A percentile compares a stretch with the other conserved stretches of the same genome.
Conservation (phyloP, 1,140 invertebrate species). For the Elysia chlorotica region DNA sequence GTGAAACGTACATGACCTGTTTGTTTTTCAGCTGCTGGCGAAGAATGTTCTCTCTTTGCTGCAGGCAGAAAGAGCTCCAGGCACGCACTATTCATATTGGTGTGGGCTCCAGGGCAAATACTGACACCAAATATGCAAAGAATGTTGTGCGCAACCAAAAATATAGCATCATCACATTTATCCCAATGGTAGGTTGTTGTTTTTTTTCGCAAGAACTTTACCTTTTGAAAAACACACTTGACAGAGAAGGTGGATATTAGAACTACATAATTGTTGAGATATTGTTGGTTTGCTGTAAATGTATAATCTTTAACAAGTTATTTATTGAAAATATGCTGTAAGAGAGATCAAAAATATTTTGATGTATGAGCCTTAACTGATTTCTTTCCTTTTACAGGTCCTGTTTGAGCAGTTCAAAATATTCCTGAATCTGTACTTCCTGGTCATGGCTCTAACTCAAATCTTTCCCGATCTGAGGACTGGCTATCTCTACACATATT, state of each 20-base stretch:
- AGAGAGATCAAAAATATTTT: too few relatives aligned
- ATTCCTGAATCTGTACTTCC: slow-evolving; percentile 97
- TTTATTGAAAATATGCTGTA: too few relatives aligned
- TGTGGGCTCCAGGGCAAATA: slow-evolving; percentile 24
- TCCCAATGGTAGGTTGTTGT: slow-evolving; percentile 79
- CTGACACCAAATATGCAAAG: slow-evolving; percentile 72
- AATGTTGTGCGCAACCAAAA: slow-evolving; percentile 99
- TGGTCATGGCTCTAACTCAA: slow-evolving; percentile 97
- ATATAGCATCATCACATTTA: slow-evolving; percentile 97
- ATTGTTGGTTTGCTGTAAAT: too few relatives aligned
- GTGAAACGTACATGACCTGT: too few relatives aligned
- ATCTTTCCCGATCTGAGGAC: slow-evolving; percentile 96
- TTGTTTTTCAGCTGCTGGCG: slow-evolving; percentile 45
- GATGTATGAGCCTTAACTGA: too few relatives aligned
- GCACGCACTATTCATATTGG: slow-evolving; percentile 65
- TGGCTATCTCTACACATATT: slow-evolving; percentile 98
- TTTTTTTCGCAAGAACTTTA: too few relatives aligned
- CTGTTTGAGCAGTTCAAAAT: slow-evolving; percentile 99
- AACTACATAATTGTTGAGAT: too few relatives aligned
- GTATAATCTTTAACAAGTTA: too few relatives aligned
- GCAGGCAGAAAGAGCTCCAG: slow-evolving; percentile 60
- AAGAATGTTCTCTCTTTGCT: slow-evolving; percentile 43
- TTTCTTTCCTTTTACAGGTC: slow-evolving; percentile 66
- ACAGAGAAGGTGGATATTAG: too few relatives aligned
- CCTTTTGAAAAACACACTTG: too few relatives aligned